Percentiles rank a stretch among this genome's conserved stretches.
Evolutionary conservation across 2,113 vertebrate genomes (phyloP).

Genomic region (Daphoenositta chrysoptera): DNA sequence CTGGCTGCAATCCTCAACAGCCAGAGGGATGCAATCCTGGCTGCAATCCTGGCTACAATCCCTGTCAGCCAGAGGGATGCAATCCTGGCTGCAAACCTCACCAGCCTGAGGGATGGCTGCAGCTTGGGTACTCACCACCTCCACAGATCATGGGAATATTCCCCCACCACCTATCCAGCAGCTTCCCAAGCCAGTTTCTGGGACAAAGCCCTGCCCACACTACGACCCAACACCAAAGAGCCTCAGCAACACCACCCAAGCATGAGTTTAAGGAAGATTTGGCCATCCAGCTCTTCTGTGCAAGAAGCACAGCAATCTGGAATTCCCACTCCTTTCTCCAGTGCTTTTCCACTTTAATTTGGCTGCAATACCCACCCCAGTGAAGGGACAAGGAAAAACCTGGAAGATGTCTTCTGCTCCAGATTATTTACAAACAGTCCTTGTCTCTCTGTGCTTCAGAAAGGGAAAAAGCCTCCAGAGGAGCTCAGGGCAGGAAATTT

Average conservation of each 20-base stretch:
- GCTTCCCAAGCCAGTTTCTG: neutral
- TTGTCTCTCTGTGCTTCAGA: neutral
- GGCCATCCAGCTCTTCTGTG: neutral
- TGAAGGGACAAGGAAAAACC: neutral
- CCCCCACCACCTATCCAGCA: neutral
- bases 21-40: neutral
- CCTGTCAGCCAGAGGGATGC: neutral
- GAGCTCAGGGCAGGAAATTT: neutral
- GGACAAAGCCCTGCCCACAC: neutral
- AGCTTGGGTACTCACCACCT: neutral
- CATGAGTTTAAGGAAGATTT: neutral
- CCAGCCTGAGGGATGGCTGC: neutral
- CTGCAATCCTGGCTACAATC: neutral
- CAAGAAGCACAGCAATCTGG: too few species aligned
- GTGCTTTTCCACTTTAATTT: neutral
- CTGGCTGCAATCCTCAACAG: neutral
- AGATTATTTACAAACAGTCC: neutral
- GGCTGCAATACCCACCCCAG: neutral
- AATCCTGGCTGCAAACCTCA: neutral
- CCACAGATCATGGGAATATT: fast-evolving
- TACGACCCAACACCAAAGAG: neutral
- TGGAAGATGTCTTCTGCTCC: neutral
- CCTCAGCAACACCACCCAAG: neutral
- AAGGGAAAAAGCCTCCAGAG: neutral
- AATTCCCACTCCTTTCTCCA: neutral